Evolutionary conservation across 2,888 invertebrate species (phyloP), one percentile per base, ranked within the genome.

Genomic region (Cryptus armator): DNA sequence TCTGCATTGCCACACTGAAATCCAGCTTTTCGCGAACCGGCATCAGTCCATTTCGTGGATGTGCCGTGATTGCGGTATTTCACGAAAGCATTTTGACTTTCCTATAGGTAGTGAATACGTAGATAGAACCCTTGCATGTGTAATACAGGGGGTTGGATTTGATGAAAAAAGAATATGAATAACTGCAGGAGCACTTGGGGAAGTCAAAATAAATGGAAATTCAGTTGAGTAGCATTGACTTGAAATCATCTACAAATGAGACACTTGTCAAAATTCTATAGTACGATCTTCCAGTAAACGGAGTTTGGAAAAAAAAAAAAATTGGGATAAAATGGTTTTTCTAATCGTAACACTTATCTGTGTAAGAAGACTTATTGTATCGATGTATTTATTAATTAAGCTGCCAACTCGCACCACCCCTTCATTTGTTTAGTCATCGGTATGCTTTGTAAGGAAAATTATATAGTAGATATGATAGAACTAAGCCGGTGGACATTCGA

Each of bases 401-500:
- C 51, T 24, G 64, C 62, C 51, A 74, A 46, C 74, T 64, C 75
- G 64, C 29, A 37, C 19, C 12, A 32, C 64, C 14, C 29, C 12
- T 51, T 19, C 64, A 19, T 32, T 37, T 46, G 19, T 32, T 46
- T 37, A 56, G 37, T 66, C 19, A 70, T 77, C 51, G 59, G n/a
- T 32, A 72, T 72, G 67, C 48, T 68, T 74, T 72, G 44, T 12
- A 5, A 16, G 2, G 16, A 56, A 29, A 37, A 67, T 67, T 53
- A 76, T 16, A 46, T 46, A 43, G 16, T 29, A 70, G 67, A 16
- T 16, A 85, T 83, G 76, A 80, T 64, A 62, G 77, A 89, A 88
- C 88, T 84, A 87, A 87, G 81, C 77, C 78, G 81, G 44, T 51
- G 66, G 80, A 85, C 83, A 85, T 86, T 87, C 82, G 85, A 86